These are phyloP conservation scores for Platerodrilus igneus DNA, from an alignment of 2,888 invertebrate genomes.

Conservation along the genomic window DNA sequence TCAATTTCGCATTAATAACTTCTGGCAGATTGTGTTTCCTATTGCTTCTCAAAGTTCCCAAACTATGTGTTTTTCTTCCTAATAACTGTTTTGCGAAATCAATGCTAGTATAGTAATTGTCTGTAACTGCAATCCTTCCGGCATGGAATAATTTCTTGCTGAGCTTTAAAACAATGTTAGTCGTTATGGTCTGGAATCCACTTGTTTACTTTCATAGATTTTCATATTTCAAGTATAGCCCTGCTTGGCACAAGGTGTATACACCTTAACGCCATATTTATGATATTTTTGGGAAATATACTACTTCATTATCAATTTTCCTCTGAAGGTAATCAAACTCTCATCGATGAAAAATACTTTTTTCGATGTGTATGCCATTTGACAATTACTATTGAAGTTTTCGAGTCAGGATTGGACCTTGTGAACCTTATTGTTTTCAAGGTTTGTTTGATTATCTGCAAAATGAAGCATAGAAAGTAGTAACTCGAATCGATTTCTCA, in stretches of 20 bases:
- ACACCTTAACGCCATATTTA: too few species aligned
- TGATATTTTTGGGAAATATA: too few species aligned
- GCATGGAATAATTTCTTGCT: too few species aligned
- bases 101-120: slow-evolving; percentile 26
- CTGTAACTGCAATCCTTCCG: slow-evolving; percentile 9
- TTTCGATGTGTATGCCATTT: too few species aligned
- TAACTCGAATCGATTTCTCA: slow-evolving; percentile 22
- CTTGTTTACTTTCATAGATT: slow-evolving; percentile 20
- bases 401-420: slow-evolving; percentile 11
- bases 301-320: too few species aligned
- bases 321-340: too few species aligned
- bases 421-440: slow-evolving; percentile 9
- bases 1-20: slow-evolving; percentile 11
- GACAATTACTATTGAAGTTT: slow-evolving; percentile 24
- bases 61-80: slow-evolving; percentile 22
- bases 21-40: slow-evolving; percentile 26
- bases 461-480: slow-evolving; percentile 18
- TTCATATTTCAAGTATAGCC: slow-evolving; percentile 23
- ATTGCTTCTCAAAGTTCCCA: slow-evolving; percentile 28
- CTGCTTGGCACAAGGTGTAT: slow-evolving; percentile 13
- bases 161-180: slow-evolving; percentile 9
- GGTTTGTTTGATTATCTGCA: slow-evolving; percentile 15
- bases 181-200: slow-evolving; percentile 13
- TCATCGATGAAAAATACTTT: too few species aligned
- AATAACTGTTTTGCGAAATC: slow-evolving; percentile 15